phyloP scores from a whole-genome alignment of 1,140 invertebrate genomes.

The Euura lappo region DNA sequence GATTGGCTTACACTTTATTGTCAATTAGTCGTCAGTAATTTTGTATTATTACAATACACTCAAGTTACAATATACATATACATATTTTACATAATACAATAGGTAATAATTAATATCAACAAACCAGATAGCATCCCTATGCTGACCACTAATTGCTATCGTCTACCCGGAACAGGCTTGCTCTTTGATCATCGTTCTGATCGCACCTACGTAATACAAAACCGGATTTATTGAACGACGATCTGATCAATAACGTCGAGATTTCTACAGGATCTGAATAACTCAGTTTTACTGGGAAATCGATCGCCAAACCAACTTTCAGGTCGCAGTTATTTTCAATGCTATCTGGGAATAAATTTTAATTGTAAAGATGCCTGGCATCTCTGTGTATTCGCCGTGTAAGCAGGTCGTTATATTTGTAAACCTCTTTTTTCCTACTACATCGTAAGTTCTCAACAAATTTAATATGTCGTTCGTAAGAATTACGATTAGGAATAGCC shows the following conservation, averaged over 20 bases:
- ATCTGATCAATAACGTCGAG: not conserved
- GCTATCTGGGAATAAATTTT: conserved; percentile 2
- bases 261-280: not conserved
- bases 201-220: not conserved
- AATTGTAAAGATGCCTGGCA: not conserved
- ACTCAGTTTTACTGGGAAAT: too few species aligned
- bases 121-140: conserved; percentile 54
- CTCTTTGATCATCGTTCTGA: conserved; percentile 7
- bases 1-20: conserved; percentile 58
- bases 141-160: conserved; percentile 31
- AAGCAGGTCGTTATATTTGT: not conserved
- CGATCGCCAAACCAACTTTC: too few species aligned
- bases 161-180: conserved; percentile 14
- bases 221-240: not conserved
- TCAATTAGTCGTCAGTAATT: conserved; percentile 53
- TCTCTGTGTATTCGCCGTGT: not conserved
- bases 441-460: not conserved
- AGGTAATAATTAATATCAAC: conserved; percentile 52
- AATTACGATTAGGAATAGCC: too few species aligned
- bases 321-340: not conserved
- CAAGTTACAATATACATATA: conserved; percentile 59
- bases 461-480: not conserved
- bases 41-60: conserved; percentile 52
- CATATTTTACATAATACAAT: conserved; percentile 60
- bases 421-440: not conserved